Evolutionary conservation across 2,888 invertebrate genomes (phyloP), one percentile per base, ranked within the genome.

Genomic region (Norana najaformis): DNA sequence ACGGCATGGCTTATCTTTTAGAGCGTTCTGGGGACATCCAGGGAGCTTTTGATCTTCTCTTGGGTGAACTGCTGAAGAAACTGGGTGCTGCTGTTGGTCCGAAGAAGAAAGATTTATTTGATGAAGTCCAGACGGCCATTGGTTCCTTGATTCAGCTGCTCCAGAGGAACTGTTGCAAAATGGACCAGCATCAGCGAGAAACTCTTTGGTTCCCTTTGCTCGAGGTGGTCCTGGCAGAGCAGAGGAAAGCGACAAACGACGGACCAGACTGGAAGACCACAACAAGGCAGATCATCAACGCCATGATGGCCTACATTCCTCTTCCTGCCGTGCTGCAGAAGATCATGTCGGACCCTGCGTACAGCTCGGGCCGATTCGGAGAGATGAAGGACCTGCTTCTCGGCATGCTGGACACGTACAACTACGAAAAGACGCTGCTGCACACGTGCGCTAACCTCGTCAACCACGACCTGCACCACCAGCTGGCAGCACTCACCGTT

Each of bases 1-100:
- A 91, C 35, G 96, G 97, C 0, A 96, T 96, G 89, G 97, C 97
- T 34, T 96, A 96, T 92, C 95, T 97, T 90, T 95, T 97, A 91
- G 97, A 97, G 94, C 96, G 96, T 94, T 96, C 96, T 91, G 97
- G 97, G 23, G 96, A 97, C 94, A 96, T 96, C 94, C 95, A 96
- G 92, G 96, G 96, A 93, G 97, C 97, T 4, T 96, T 97, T 93
- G 96, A 96, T 53, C 94, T 95, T 89, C 93, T 95, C 90, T 92
- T 95, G 36, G 93, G 95, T 90, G 92, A 92, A 69, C 82, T 91
- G 83, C 37, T 38, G n/a, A 89, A 23, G 47, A 88, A 53, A 30
- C 83, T 91, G 83, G 85, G 83, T 23, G 47, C 37, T 35, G 16
- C 38, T 6, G 36, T n/a, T 13, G 38, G 37, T n/a, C 16, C 16